phyloP scores from a whole-genome alignment of 1,140 invertebrate species.

The Paracyclopina nana region DNA sequence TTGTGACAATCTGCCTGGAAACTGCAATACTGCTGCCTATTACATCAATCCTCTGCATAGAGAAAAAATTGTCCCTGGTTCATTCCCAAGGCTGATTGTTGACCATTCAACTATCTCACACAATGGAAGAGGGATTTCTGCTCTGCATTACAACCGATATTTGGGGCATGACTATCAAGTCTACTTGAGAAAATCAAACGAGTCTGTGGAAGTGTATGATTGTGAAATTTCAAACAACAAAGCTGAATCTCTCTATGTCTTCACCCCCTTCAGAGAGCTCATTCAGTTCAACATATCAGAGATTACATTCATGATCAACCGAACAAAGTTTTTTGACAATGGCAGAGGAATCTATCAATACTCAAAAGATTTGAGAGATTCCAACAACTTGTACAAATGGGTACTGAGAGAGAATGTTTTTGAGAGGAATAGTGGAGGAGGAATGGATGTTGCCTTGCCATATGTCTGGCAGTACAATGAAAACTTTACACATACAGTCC shows the following conservation, averaged over 20 bases:
- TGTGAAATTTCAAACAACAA: conserved; percentile 58
- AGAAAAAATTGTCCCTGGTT: conserved; percentile 9
- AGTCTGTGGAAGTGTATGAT: conserved; percentile 53
- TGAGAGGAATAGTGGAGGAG: conserved; percentile 57
- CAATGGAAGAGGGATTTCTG: conserved; percentile 58
- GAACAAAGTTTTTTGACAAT: conserved; percentile 58
- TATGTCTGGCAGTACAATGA: conserved; percentile 90
- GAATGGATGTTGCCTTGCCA: conserved; percentile 61
- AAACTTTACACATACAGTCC: conserved; percentile 74
- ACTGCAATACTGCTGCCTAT: conserved; percentile 9
- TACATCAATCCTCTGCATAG: conserved; percentile 14
- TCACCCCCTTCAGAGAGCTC: conserved; percentile 63
- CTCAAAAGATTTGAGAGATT: conserved; percentile 60
- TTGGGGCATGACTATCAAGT: conserved; percentile 25
- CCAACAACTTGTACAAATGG: conserved; percentile 88
- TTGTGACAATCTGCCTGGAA: conserved; percentile 18
- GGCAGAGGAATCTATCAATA: conserved; percentile 63
- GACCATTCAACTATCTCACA: conserved; percentile 48
- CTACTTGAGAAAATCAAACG: conserved; percentile 65
- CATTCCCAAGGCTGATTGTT: conserved; percentile 31
- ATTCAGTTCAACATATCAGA: conserved; percentile 58
- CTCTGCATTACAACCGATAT: conserved; percentile 61
- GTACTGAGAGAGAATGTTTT: conserved; percentile 66
- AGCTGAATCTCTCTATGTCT: conserved; percentile 53
- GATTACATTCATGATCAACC: conserved; percentile 63